These are phyloP conservation scores for Chymomyza procnemis DNA, from an alignment of 2,888 invertebrate species.

Conservation along the genomic window DNA sequence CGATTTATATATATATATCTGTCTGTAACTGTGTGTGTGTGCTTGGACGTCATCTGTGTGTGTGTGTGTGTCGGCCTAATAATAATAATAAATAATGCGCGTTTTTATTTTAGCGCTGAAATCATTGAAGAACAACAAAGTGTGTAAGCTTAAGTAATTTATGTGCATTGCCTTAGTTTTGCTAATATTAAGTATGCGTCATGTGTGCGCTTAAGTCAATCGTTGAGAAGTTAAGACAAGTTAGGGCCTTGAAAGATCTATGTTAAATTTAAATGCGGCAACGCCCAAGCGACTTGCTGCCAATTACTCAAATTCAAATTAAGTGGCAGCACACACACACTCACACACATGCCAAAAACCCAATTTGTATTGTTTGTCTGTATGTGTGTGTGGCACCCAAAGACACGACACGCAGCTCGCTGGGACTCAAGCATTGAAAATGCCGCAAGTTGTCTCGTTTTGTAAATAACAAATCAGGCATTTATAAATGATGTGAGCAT, in stretches of 20 bases:
- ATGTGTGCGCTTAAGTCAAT: constrained; percentile 19
- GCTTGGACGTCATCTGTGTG: too few relatives aligned
- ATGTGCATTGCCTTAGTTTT: background rate
- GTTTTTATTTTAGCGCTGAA: constrained; percentile 27
- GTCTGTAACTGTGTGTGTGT: too few relatives aligned
- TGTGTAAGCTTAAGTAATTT: constrained; percentile 39
- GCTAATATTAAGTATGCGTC: constrained; percentile 47
- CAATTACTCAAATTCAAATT: constrained; percentile 72
- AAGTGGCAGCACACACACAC: constrained; percentile 51
- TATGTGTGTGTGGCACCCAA: constrained; percentile 12
- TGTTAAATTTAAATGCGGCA: background rate
- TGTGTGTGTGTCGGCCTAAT: constrained; percentile 41
- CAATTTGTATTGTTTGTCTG: constrained; percentile 9
- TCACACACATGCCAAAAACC: constrained; percentile 9
- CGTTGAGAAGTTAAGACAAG: background rate
- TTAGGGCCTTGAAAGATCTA: background rate
- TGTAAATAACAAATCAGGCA: constrained; percentile 78
- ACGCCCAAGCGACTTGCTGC: constrained; percentile 25
- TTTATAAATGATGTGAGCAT: constrained; percentile 78
- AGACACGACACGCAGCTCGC: background rate
- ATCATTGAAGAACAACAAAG: constrained; percentile 57
- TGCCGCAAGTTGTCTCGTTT: constrained; percentile 74
- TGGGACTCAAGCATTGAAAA: constrained; percentile 22
- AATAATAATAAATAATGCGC: constrained; percentile 64
- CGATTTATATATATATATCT: constrained; percentile 17